phyloP scores from a whole-genome alignment of 2,797 vertebrate genomes.

The Hoplostethus mediterraneus region DNA sequence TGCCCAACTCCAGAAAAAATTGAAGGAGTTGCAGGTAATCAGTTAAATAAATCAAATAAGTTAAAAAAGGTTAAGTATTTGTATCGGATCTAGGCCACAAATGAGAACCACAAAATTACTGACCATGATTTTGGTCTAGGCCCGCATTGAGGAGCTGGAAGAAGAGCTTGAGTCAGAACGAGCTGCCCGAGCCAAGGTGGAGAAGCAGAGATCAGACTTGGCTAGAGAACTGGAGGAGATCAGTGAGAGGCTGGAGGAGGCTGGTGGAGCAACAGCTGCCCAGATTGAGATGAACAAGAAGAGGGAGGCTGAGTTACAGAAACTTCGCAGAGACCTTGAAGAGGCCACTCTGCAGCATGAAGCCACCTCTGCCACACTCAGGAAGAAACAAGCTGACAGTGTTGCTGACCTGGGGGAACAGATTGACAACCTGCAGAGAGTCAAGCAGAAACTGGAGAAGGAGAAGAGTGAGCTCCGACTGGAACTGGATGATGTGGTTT shows the following conservation, averaged over 20 bases:
- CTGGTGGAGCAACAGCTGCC: constrained; percentile 86
- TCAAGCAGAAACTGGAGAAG: no score
- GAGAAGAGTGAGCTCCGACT: constrained; percentile 78
- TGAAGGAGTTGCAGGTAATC: constrained; percentile 88
- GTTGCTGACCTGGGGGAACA: no score
- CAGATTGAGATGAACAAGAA: no score
- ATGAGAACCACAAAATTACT: background rate
- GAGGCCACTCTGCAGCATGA: no score
- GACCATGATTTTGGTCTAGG: constrained; percentile 64
- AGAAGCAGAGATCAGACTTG: constrained; percentile 89
- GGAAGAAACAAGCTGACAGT: no score
- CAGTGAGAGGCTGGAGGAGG: constrained; percentile 91
- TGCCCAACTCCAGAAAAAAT: constrained; percentile 89
- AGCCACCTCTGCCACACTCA: no score
- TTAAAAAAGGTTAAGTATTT: constrained; percentile 25
- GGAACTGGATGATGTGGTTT: constrained; percentile 90
- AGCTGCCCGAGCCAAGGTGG: constrained; percentile 87
- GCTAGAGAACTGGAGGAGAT: constrained; percentile 91
- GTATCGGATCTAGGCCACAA: background rate
- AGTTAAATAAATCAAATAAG: constrained; percentile 19
- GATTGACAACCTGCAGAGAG: no score
- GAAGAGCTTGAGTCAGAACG: constrained; percentile 89
- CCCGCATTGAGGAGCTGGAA: constrained; percentile 89
- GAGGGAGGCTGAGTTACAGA: no score
- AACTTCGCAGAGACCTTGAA: no score